Base-by-base conservation (phyloP, 2,113 vertebrate species). In the Hippolais icterina region DNA sequence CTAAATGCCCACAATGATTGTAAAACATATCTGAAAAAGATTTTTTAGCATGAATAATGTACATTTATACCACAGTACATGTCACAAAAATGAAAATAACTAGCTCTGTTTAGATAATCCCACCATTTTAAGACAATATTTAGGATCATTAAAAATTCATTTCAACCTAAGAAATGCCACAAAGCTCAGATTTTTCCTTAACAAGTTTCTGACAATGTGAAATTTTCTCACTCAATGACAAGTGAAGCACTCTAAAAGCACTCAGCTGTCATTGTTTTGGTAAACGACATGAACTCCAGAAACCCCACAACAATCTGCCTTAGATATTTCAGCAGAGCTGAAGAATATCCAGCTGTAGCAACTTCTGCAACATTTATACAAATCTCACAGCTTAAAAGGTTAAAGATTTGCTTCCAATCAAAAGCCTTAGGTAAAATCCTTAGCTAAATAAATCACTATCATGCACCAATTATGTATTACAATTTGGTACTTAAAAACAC, bases 171-270 rank as follows among this genome's bases (percentile, higher is more conserved):
- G 39, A 71, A 74, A 70, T 59, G 82, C 9, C 46, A 78, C 29
- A 75, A 82, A 80, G 64, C 42, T 61, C 15, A 50, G 37, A 49
- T 39, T 82, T 68, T 77, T 56, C 72, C 39, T 53, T 33, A 66
- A 77, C 28, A 82, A 69, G 42, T 76, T 90, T 93, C 89, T 92
- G 49, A 63, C 74, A 86, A 63, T 53, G 59, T 37, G 28, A 42
- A 70, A 92, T 95, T 96, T 97, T 71, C 78, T 90, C 39, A 90
- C 79, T 88, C 33, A 94, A 5, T 89, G 41, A 54, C 86, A 89
- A 74, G 11, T 80, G 49, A 86, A 89, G 39, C 23, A 72, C 61
- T 20, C 33, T 54, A 49, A 53, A 90, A 96, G 8, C 31, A 42
- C 31, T 68, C 29, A 76, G 19, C 1, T 85, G 8, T 78, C 35